Conservation (phyloP, 2,888 invertebrate species). For the Pristionchus arcanus region DNA sequence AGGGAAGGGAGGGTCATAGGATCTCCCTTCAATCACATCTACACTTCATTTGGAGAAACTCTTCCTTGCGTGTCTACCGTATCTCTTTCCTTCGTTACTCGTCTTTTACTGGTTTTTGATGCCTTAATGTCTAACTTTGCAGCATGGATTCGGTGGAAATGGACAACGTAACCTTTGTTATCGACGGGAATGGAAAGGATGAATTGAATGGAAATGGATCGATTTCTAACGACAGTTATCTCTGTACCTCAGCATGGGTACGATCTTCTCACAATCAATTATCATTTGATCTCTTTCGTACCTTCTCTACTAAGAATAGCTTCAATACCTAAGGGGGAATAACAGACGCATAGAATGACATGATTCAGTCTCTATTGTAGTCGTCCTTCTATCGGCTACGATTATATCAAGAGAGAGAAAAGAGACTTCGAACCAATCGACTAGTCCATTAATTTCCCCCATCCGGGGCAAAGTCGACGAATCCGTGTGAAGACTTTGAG, state of each 20-base stretch:
- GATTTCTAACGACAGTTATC: background rate
- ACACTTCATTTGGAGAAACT: background rate
- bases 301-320: background rate
- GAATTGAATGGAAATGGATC: background rate
- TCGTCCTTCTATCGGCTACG: slow-evolving; percentile 18
- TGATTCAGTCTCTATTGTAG: slow-evolving; percentile 4
- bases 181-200: background rate
- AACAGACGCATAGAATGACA: slow-evolving; percentile 17
- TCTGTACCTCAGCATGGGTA: background rate
- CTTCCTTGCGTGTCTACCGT: background rate
- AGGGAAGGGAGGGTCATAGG: background rate
- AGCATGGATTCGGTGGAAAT: background rate
- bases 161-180: background rate
- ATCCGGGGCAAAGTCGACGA: background rate
- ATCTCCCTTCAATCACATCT: background rate
- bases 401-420: background rate
- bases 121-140: background rate
- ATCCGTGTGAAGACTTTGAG: slow-evolving; percentile 24
- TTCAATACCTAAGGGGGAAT: background rate
- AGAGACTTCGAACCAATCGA: background rate
- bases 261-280: background rate
- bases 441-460: slow-evolving; percentile 3
- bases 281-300: slow-evolving; percentile 15
- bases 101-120: background rate
- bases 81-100: background rate